Base-by-base conservation (phyloP, 2,888 invertebrate species). In the Archaeoteleia sp. region DNA sequence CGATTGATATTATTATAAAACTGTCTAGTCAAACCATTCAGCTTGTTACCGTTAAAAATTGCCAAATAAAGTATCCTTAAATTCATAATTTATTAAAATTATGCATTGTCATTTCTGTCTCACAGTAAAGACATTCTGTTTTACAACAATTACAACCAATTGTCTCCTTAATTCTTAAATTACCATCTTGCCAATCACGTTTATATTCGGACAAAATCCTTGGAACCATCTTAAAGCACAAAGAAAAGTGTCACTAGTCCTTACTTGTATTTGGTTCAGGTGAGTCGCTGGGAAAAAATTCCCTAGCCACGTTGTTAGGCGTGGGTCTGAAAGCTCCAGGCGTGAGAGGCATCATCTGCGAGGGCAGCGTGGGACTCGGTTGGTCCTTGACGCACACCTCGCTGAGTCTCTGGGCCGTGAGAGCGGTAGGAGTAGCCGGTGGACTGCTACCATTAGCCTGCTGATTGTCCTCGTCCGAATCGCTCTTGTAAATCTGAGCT, bases 201-300 rank as follows among this genome's bases (percentile, higher is more conserved):
- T n/a, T n/a, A n/a, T n/a, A n/a, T n/a, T n/a, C n/a, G n/a, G n/a
- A n/a, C n/a, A n/a, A n/a, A n/a, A n/a, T n/a, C n/a, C n/a, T n/a
- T n/a, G n/a, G n/a, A n/a, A n/a, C n/a, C n/a, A n/a, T n/a, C n/a
- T n/a, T n/a, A n/a, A n/a, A n/a, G n/a, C n/a, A n/a, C n/a, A n/a
- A n/a, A n/a, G n/a, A n/a, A 6, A 42, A 27, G n/a, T 12, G n/a
- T n/a, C n/a, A n/a, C 34, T 10, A 10, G 8, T 66, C 91, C 93
- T 91, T 87, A 95, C 95, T 95, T 86, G 95, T 95, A 82, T 94
- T 95, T 8, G 94, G 93, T 87, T 95, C 94, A 8, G 93, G 91
- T 84, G 92, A 91, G 77, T 93, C 93, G 76, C 87, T 91, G 0
- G 93, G 93, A 81, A 94, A 94, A 84, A 94, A 94, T 85, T 94